Evolutionary conservation across 2,113 vertebrate species (phyloP).

Genomic region (Laticauda colubrina): DNA sequence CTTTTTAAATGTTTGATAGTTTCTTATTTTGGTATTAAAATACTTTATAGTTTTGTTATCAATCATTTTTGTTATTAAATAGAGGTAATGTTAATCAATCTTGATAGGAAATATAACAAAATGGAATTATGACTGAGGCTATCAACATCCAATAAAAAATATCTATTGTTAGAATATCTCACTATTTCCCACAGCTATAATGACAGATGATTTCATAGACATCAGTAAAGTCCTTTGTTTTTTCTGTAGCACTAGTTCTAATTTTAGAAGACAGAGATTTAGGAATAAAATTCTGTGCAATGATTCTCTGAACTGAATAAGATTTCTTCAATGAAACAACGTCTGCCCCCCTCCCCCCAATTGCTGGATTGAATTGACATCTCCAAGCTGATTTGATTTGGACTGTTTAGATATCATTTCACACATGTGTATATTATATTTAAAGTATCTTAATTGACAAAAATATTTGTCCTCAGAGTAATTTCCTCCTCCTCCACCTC

Average conservation of each 20-base stretch:
- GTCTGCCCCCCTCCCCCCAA: background rate
- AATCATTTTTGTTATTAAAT: constrained; percentile 25
- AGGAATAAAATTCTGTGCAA: background rate
- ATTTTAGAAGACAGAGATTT: constrained; percentile 11
- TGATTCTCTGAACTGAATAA: background rate
- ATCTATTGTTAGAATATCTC: background rate
- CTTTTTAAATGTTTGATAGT: constrained; percentile 12
- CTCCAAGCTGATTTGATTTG: background rate
- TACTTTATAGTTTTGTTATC: constrained; percentile 1
- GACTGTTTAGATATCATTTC: background rate
- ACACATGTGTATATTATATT: background rate
- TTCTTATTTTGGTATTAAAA: background rate
- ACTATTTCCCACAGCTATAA: background rate
- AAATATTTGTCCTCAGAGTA: background rate
- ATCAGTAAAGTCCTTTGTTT: background rate
- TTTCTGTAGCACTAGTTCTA: background rate
- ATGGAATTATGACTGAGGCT: background rate
- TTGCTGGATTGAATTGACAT: background rate
- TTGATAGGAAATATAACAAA: background rate
- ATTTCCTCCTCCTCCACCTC: constrained; percentile 24
- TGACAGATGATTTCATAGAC: background rate
- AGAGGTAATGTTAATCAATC: background rate
- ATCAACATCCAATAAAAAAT: background rate
- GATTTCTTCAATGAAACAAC: background rate
- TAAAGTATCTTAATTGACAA: background rate